Percentiles rank a stretch among this genome's conserved stretches.
Evolutionary conservation across 1,140 invertebrate species (phyloP).

Genomic region (Cotesia chilonis): DNA sequence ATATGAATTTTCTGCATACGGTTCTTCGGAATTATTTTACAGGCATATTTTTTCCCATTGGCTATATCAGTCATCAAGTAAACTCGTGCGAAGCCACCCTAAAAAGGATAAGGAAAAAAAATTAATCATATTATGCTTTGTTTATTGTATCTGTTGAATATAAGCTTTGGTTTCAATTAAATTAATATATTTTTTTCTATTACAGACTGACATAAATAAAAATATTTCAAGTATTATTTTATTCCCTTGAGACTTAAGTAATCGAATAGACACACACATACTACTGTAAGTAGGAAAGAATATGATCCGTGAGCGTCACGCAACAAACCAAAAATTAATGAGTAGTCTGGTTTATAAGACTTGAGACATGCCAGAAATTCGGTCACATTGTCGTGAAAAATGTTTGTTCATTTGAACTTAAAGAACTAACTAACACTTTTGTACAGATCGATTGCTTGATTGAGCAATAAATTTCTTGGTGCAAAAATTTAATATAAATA

Average conservation of each 20-base stretch:
- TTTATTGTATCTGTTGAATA: not conserved
- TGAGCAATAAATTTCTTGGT: slow-evolving; percentile 26
- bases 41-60: slow-evolving; percentile 73
- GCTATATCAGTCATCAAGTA: slow-evolving; percentile 74
- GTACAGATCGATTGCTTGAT: not conserved
- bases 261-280: slow-evolving; percentile 1
- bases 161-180: not conserved
- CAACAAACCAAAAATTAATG: slow-evolving; percentile 31
- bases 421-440: not conserved
- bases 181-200: slow-evolving; percentile 2
- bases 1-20: slow-evolving; percentile 74
- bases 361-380: slow-evolving; percentile 4
- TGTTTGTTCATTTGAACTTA: not conserved
- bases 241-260: not conserved
- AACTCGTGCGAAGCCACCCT: slow-evolving; percentile 80
- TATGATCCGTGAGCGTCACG: not conserved
- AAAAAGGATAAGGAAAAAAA: slow-evolving; percentile 51
- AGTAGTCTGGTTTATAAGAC: not conserved
- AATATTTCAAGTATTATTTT: too few relatives aligned
- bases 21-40: slow-evolving; percentile 79
- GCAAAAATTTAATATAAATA: too few relatives aligned
- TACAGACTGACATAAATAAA: not conserved
- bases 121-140: not conserved
- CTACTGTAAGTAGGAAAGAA: not conserved
- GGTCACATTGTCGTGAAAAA: slow-evolving; percentile 1